Evolutionary conservation across 2,113 vertebrate genomes (phyloP).

Genomic region (Brienomyrus longianalis): DNA sequence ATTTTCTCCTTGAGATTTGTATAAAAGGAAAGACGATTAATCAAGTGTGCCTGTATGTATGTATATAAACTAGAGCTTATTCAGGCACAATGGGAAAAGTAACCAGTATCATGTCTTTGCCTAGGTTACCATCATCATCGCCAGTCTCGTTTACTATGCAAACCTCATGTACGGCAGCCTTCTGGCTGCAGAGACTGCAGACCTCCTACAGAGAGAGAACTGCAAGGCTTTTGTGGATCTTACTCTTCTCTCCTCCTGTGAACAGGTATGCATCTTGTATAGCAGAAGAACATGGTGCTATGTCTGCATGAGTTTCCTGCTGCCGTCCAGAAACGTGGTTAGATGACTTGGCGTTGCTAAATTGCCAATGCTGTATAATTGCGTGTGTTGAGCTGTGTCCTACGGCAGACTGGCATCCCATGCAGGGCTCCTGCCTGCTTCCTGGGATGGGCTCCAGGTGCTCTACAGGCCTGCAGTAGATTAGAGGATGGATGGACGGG

Average conservation of each 20-base stretch:
- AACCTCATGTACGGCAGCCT: slow-evolving; percentile 43
- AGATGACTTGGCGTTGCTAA: neutral
- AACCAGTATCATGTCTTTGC: neutral
- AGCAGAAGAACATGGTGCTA: neutral
- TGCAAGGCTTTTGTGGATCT: slow-evolving; percentile 50
- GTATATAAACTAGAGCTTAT: neutral
- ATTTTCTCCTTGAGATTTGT: neutral
- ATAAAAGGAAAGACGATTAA: neutral
- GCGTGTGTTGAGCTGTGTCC: neutral
- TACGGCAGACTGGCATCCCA: neutral
- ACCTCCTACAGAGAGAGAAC: slow-evolving; percentile 51
- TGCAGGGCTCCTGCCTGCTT: neutral
- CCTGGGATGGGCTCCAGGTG: neutral
- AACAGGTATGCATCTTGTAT: slow-evolving; percentile 52
- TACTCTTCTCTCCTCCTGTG: slow-evolving; percentile 43
- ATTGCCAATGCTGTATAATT: neutral
- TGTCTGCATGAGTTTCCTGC: neutral
- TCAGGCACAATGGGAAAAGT: neutral
- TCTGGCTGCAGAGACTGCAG: slow-evolving; percentile 37
- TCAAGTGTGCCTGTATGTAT: neutral
- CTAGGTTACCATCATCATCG: slow-evolving; percentile 45
- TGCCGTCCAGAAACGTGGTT: neutral
- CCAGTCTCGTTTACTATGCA: slow-evolving; percentile 37
- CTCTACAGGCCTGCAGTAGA: neutral
- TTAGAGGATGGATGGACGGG: neutral